Conservation (phyloP, 1,140 invertebrate genomes). For the Ericerus pela region DNA sequence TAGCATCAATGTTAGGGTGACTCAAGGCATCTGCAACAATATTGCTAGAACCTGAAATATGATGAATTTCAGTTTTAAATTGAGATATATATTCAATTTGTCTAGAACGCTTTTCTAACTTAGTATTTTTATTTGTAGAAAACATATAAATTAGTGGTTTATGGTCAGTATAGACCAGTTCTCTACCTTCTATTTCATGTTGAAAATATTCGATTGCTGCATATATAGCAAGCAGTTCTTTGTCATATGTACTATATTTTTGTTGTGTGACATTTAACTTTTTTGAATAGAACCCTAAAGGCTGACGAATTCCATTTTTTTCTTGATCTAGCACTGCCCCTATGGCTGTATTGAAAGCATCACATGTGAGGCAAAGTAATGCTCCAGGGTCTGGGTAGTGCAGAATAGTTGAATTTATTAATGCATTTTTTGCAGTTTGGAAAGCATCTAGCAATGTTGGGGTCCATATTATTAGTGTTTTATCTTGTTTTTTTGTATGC, state of each 20-base stretch:
- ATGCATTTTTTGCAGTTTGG: not conserved
- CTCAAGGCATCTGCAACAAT: no score
- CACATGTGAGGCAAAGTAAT: slow-evolving; percentile 1
- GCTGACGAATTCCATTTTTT: not conserved
- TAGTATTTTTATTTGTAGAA: no score
- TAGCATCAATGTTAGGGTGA: no score
- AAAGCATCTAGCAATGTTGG: not conserved
- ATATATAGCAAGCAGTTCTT: slow-evolving; percentile 31
- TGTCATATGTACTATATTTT: slow-evolving; percentile 26
- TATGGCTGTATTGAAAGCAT: slow-evolving; percentile 23
- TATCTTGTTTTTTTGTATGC: not conserved
- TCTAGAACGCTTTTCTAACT: no score
- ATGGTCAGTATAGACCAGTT: slow-evolving; percentile 28
- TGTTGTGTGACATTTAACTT: slow-evolving; percentile 8
- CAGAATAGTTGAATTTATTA: not conserved
- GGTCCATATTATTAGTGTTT: not conserved
- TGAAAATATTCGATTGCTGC: slow-evolving; percentile 26
- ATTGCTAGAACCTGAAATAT: no score
- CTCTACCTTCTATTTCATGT: slow-evolving; percentile 26
- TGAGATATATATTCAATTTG: no score
- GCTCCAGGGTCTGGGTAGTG: not conserved
- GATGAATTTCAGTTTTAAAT: no score
- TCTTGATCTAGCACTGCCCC: slow-evolving; percentile 24
- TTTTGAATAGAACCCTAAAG: slow-evolving; percentile 16
- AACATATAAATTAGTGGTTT: no score